phyloP scores from a whole-genome alignment of 2,888 invertebrate species.

The Ommatoiulus sabulosus region DNA sequence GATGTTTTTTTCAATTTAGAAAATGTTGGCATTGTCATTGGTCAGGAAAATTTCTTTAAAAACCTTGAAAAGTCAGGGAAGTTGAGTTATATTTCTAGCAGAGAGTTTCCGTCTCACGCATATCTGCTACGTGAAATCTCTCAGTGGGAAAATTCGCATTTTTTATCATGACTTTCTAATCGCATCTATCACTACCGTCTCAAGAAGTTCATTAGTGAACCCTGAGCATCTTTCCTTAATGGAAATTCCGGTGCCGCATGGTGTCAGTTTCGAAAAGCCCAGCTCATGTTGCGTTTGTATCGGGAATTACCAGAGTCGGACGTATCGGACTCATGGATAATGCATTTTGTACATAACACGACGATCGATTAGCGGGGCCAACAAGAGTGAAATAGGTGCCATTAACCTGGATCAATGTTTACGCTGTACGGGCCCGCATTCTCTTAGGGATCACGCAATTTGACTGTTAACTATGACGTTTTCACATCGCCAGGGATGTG shows the following conservation, averaged over 20 bases:
- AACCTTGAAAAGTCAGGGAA: too few species aligned
- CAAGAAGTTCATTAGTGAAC: neutral
- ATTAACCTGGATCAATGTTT: constrained; percentile 12
- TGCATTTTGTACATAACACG: constrained; percentile 2
- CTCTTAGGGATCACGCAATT: neutral
- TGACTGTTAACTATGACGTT: neutral
- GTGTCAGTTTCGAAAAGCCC: neutral
- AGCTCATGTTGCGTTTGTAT: neutral
- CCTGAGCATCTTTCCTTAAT: neutral
- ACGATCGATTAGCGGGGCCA: neutral
- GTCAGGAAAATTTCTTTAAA: too few species aligned
- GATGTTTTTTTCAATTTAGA: too few species aligned
- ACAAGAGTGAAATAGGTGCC: neutral
- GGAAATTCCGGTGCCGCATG: neutral
- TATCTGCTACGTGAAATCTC: too few species aligned
- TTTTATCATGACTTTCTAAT: neutral
- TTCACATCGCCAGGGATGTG: neutral
- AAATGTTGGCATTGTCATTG: too few species aligned
- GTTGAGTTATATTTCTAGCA: too few species aligned
- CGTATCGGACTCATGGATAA: constrained; percentile 1
- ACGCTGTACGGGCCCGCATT: neutral
- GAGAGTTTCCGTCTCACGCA: too few species aligned
- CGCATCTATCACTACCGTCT: neutral
- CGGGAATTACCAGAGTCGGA: neutral
- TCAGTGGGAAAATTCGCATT: too few species aligned